Base-by-base conservation (phyloP, 2,113 vertebrate species). In the Pardalotus punctatus region DNA sequence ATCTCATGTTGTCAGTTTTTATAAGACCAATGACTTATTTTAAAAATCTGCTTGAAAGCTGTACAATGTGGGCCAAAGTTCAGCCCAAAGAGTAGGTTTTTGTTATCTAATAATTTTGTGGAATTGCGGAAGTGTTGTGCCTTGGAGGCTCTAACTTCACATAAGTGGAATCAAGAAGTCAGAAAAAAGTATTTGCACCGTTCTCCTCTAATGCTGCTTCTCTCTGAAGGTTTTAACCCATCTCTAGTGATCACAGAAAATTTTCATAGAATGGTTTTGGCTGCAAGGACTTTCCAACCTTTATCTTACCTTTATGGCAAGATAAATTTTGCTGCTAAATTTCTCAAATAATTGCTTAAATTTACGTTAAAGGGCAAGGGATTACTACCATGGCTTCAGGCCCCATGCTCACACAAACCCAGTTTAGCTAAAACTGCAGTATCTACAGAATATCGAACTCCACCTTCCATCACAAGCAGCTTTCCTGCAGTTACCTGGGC, bases 1-100 rank as follows among this genome's bases (percentile, higher is more conserved):
- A 93, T 96, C 96, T 94, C 88, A 51, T 73, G 29, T 94, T 54
- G 81, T 92, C 88, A 65, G 66, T 81, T 94, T 56, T 69, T 93
- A 79, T 81, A 88, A 91, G 58, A 84, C 13, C 58, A 50, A 38
- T 60, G 77, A 88, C 62, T 61, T 90, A 93, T 82, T 97, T 87
- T 50, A 14, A 88, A 83, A 92, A 81, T 76, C 74, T 81, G 3
- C 67, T 90, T 97, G 69, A 94, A 97, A 83, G 48, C 82, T 72
- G 28, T 20, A 69, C 50, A 33, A 33, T 19, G 14, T 29, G n/a
- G 71, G 35, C 43, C 72, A 66, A 88, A 88, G 82, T 67, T 82
- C 40, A 81, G 27, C 31, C 42, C 40, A n/a, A 76, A 76, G 66
- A 10, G 43, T 25, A 53, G 18, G 28, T 1, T 72, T 91, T 65